phyloP scores from a whole-genome alignment of 2,888 invertebrate genomes.

The Eudemis profundana region DNA sequence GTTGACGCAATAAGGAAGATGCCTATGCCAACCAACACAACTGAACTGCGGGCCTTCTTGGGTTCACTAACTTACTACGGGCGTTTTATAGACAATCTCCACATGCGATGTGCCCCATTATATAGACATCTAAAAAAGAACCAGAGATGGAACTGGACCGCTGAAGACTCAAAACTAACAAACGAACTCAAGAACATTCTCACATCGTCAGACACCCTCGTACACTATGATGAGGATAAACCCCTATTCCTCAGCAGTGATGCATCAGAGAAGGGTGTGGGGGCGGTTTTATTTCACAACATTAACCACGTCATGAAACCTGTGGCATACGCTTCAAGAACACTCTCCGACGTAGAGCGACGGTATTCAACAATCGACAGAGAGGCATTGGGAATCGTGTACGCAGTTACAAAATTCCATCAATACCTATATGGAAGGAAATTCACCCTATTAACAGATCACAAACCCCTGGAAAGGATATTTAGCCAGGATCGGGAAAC shows the following conservation, averaged over 20 bases:
- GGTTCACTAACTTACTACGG: conserved; percentile 7
- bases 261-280: neutral
- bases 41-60: neutral
- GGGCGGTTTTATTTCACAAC: neutral
- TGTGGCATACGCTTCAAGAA: too few relatives aligned
- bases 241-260: neutral
- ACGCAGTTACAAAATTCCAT: neutral
- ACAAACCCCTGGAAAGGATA: conserved; percentile 20
- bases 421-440: conserved; percentile 1
- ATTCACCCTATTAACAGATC: conserved; percentile 10
- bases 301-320: too few relatives aligned
- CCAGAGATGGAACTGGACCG: conserved; percentile 6
- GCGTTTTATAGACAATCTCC: neutral
- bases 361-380: neutral
- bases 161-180: conserved; percentile 5
- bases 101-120: neutral
- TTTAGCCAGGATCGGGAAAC: conserved; percentile 17
- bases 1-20: conserved; percentile 6
- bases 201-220: neutral
- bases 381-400: conserved; percentile 2
- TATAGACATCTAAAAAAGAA: conserved; percentile 20
- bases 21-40: neutral
- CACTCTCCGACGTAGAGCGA: too few relatives aligned
- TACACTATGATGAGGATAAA: conserved; percentile 5
- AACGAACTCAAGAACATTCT: conserved; percentile 22